phyloP scores from a whole-genome alignment of 2,888 invertebrate genomes.

The Leucophenga maculata region DNA sequence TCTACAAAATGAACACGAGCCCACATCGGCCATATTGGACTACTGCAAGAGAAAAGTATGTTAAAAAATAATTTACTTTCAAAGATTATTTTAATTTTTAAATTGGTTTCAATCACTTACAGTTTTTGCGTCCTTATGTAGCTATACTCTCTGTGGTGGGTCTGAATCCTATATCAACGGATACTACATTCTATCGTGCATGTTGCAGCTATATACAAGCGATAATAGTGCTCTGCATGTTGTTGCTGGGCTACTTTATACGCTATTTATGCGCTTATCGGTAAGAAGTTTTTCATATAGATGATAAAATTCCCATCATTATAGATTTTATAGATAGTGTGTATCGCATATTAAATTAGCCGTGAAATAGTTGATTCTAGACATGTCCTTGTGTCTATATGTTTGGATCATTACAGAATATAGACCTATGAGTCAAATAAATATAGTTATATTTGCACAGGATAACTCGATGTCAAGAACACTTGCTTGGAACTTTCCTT shows the following conservation, averaged over 20 bases:
- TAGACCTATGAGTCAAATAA: too few relatives aligned
- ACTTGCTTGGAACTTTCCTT: too few relatives aligned
- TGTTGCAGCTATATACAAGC: slow-evolving; percentile 81
- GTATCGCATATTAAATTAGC: too few relatives aligned
- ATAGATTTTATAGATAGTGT: too few relatives aligned
- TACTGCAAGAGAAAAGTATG: slow-evolving; percentile 83
- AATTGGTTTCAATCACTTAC: slow-evolving; percentile 51
- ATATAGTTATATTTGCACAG: too few relatives aligned
- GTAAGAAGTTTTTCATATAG: slow-evolving; percentile 68
- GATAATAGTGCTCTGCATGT: slow-evolving; percentile 78
- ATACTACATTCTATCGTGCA: slow-evolving; percentile 76
- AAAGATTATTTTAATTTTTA: background rate
- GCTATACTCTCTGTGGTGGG: slow-evolving; percentile 83
- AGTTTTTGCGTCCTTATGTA: slow-evolving; percentile 84
- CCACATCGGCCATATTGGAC: slow-evolving; percentile 84
- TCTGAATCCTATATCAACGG: slow-evolving; percentile 79
- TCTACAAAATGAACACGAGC: slow-evolving; percentile 78
- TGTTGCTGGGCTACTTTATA: slow-evolving; percentile 81
- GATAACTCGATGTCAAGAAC: too few relatives aligned
- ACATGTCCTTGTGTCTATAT: too few relatives aligned
- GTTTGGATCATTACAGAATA: too few relatives aligned
- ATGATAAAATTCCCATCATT: background rate
- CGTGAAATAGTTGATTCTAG: background rate
- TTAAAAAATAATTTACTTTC: background rate
- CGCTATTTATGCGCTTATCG: slow-evolving; percentile 87